These are phyloP conservation scores for Graphium colonna DNA, from an alignment of 2,888 invertebrate genomes.

Conservation along the genomic window DNA sequence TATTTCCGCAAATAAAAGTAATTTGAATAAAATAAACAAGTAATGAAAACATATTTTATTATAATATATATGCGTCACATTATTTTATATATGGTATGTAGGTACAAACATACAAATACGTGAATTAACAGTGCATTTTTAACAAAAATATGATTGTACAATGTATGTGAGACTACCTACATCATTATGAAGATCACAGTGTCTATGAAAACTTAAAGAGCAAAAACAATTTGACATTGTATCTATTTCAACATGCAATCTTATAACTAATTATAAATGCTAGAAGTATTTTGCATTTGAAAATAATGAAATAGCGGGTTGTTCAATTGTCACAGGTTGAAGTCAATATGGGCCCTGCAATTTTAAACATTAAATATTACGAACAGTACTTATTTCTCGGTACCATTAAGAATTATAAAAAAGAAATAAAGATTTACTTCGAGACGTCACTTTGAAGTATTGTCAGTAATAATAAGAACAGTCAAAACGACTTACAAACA, in stretches of 20 bases:
- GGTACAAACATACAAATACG: conserved; percentile 11
- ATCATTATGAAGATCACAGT: conserved; percentile 4
- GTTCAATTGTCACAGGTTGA: no score
- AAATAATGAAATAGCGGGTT: not conserved
- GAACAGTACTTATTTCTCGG: not conserved
- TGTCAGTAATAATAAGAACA: not conserved
- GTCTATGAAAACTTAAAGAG: not conserved
- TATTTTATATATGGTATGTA: conserved; percentile 2
- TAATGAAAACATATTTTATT: conserved; percentile 11
- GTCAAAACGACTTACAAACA: not conserved
- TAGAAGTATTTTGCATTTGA: not conserved
- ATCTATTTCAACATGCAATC: not conserved
- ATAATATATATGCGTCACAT: conserved; percentile 11
- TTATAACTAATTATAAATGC: conserved; percentile 4
- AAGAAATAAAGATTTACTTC: not conserved
- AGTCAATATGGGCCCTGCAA: no score
- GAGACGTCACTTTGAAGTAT: not conserved
- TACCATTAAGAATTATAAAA: not conserved
- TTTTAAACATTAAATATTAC: not conserved
- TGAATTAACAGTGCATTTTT: conserved; percentile 11
- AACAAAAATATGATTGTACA: not conserved
- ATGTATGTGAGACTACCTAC: not conserved
- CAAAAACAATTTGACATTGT: not conserved
- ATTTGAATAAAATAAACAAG: not conserved
- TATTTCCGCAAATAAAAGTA: no score